These are phyloP conservation scores for Acrocyrtus sp. DNA, from an alignment of 2,888 invertebrate genomes.

Conservation along the genomic window DNA sequence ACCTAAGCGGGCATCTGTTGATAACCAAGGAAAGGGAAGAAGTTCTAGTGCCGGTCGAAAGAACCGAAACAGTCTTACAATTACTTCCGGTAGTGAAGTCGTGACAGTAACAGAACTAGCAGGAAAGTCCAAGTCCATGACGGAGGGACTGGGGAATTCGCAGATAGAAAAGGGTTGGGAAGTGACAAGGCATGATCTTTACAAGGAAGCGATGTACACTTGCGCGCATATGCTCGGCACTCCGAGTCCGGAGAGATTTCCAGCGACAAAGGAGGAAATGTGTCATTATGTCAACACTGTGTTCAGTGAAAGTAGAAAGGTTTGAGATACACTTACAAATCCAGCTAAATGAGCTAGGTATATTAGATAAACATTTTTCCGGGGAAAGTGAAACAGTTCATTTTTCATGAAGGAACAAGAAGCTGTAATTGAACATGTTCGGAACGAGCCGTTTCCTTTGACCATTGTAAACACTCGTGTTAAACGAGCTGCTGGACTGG, in stretches of 20 bases:
- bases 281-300: constrained; percentile 55
- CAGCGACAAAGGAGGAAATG: constrained; percentile 54
- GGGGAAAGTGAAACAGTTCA: no score
- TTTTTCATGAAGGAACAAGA: constrained; percentile 46
- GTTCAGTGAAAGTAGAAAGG: constrained; percentile 51
- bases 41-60: neutral
- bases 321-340: neutral
- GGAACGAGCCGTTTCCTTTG: constrained; percentile 59
- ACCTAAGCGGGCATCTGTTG: no score
- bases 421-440: constrained; percentile 55
- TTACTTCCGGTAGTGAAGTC: neutral
- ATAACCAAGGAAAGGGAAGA: neutral
- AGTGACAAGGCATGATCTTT: constrained; percentile 36
- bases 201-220: constrained; percentile 60
- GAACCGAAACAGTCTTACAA: neutral
- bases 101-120: neutral
- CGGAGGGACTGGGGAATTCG: neutral
- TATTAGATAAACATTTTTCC: neutral
- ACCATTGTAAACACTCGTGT: constrained; percentile 57
- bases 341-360: no score
- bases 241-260: constrained; percentile 50
- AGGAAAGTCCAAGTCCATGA: neutral
- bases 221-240: constrained; percentile 56
- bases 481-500: constrained; percentile 35
- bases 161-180: neutral